phyloP scores from a whole-genome alignment of 2,888 invertebrate species.

The Patella caerulea region DNA sequence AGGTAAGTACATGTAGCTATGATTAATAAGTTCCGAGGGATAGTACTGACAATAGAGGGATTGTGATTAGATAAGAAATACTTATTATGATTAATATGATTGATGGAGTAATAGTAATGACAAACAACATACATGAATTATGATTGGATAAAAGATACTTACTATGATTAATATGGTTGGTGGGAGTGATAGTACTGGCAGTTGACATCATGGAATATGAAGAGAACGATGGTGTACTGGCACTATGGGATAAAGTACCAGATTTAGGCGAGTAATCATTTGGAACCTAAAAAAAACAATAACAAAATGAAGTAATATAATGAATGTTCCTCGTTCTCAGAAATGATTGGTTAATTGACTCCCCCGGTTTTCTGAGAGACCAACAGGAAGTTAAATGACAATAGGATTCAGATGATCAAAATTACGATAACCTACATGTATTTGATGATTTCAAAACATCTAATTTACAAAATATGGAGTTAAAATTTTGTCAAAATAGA shows the following conservation, averaged over 20 bases:
- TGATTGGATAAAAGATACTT: neutral
- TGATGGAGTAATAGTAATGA: neutral
- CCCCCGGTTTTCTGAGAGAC: too few relatives aligned
- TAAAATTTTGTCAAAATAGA: neutral
- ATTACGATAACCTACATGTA: too few relatives aligned
- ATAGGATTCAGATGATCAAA: too few relatives aligned
- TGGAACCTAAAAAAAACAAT: conserved; percentile 42
- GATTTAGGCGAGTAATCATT: conserved; percentile 56
- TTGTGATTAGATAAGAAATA: neutral
- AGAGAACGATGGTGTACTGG: conserved; percentile 64
- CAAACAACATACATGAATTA: neutral
- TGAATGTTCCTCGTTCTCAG: too few relatives aligned
- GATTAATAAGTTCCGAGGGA: neutral
- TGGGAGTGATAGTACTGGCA: conserved; percentile 6
- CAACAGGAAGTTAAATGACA: too few relatives aligned
- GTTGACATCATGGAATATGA: conserved; percentile 39
- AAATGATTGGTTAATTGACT: too few relatives aligned
- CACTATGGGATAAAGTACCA: conserved; percentile 56
- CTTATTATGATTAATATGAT: neutral
- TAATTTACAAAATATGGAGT: neutral
- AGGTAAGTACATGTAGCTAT: too few relatives aligned
- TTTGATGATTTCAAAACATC: neutral
- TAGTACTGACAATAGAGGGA: neutral
- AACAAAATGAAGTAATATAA: too few relatives aligned
- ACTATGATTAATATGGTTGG: conserved; percentile 15